Base-by-base conservation (phyloP, 1,140 invertebrate species). In the Hylaeus anthracinus region DNA sequence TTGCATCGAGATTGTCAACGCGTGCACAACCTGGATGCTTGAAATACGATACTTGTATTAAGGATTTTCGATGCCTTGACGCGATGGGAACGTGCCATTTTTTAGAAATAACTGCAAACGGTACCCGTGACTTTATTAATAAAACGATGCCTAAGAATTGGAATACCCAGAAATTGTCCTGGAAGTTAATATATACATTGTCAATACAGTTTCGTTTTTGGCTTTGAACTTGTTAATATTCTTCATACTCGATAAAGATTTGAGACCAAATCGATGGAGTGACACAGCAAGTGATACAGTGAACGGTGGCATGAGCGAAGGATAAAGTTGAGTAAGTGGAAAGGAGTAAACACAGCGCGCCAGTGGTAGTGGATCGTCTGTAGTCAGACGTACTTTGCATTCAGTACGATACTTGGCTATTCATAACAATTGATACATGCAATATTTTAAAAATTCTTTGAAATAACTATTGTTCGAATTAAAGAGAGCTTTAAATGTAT, bases 41-140 rank as follows among this genome's bases (percentile, higher is more conserved):
- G 75, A 61, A 77, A 71, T 58, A 70, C 12, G 66, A 61, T 69
- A 48, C 55, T 69, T 77, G 64, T 14, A 41, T 77, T 77, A 71
- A 70, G 71, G 70, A 71, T 77, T 77, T 70, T 43, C 51, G 51
- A 6, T 51, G 6, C 6, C 9, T 26, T 26, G n/a, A n/a, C n/a
- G n/a, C n/a, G n/a, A n/a, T n/a, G n/a, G n/a, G n/a, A n/a, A n/a
- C n/a, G n/a, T n/a, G n/a, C n/a, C n/a, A n/a, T n/a, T 26, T 26
- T 26, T 26, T 26, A 26, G 26, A 26, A 26, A 26, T 26, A 26
- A 26, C 26, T 26, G 26, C 26, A 26, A 26, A 26, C 26, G 26
- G 26, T 26, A 26, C 26, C 26, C 26, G 26, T 26, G 26, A 26
- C 26, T 26, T 26, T 26, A 26, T 26, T 26, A 26, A 26, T 26